Base-by-base conservation (phyloP, 1,140 invertebrate species). In the Pissodes strobi region DNA sequence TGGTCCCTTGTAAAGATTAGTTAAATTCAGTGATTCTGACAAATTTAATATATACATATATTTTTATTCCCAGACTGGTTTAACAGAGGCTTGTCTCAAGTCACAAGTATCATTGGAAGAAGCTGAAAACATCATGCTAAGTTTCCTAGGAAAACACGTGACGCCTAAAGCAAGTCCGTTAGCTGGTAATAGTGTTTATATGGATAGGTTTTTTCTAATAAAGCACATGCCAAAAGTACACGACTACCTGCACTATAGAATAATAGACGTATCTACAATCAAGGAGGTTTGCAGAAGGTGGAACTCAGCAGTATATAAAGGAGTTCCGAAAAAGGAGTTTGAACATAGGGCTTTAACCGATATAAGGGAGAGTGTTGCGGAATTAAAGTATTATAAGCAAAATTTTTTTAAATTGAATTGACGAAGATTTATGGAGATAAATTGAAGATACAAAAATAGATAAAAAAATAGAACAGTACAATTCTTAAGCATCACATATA, bases 211-310 rank as follows among this genome's bases (percentile, higher is more conserved):
- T 10, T 96, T 95, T 79, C 66, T 96, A 25, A 65, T 73, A 1
- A 90, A 89, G 79, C 86, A 89, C 69, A 90, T 94, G 87, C 90
- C 92, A 0, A 78, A 68, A 30, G 74, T 95, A 12, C 74, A 90
- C 72, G 73, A 88, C 9, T 91, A 95, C 79, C 81, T 98, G 56
- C 94, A 98, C 79, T 97, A 98, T 79, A 85, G 95, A 73, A 89
- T 94, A 18, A 88, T 98, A 51, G 96, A 99, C 85, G 94, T 97
- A 2, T 93, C 90, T 25, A 86, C 90, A 2, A 79, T 98, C 1
- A 97, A 97, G 79, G 95, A 97, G 81, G 72, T 98, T 67, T 85
- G 80, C 22, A 84, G 84, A 48, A 77, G 92, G 18, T 96, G 94
- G 93, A 87, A 88, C 78, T 82, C 83, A 2, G 75, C 82, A 27